Base-by-base conservation (phyloP, 2,113 vertebrate species). In the Perca fluviatilis region DNA sequence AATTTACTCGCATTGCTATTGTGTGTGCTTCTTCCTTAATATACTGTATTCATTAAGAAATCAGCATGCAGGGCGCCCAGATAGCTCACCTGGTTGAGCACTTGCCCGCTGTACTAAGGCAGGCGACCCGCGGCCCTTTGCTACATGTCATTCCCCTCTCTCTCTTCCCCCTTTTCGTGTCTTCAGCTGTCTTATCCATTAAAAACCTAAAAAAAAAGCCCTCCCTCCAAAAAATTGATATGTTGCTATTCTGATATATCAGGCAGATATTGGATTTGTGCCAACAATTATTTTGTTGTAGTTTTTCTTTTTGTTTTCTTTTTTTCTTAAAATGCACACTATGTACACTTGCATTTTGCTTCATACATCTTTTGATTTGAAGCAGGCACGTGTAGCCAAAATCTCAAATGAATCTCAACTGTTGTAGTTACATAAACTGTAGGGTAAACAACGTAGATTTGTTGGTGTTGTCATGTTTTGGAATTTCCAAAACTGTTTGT, bases 391-490 rank as follows among this genome's bases (percentile, higher is more conserved):
- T 67, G 27, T 43, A 68, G 58, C 36, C 27, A 65, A 49, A 67
- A 70, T 14, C 2, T 68, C 14, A 63, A 63, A 74, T 69, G 73
- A 25, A 85, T 83, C 53, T 46, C 43, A 69, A 56, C 33, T 40
- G 36, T 47, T 56, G 46, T 47, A 43, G 15, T 43, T 60, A 21
- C 56, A 47, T 40, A 40, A 69, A 47, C 47, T 54, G 18, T 25
- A 11, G 13, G 63, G 58, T 57, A 79, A 74, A 82, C 56, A 61
- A 61, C 30, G 9, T 21, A 46, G 51, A 73, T 74, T 85, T 88
- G 87, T 79, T 73, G 47, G 25, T 72, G 74, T 74, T 82, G 30
- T 83, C 62, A 36, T 78, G 72, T 85, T 86, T 84, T 81, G 61
- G 51, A 70, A 57, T 84, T 79, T 82, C 54, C 46, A 23, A 46